Evolutionary conservation across 2,888 invertebrate species (phyloP).

Genomic region (Euclidia mi): DNA sequence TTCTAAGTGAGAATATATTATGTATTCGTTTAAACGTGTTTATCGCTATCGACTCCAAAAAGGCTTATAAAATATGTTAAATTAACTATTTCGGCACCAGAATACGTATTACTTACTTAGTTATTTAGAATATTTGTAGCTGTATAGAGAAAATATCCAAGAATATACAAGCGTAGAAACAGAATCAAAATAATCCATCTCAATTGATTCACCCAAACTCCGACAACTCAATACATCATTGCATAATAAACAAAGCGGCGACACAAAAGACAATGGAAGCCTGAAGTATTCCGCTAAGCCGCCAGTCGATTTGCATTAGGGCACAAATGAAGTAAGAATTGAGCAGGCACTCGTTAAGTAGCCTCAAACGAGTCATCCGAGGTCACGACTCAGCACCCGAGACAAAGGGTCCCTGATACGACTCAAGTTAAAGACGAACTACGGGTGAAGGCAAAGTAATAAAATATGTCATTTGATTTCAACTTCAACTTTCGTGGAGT

Average conservation of each 20-base stretch:
- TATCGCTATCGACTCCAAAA: too few species aligned
- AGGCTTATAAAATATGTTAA: too few species aligned
- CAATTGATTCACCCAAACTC: constrained; percentile 3
- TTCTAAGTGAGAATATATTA: too few species aligned
- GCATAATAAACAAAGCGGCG: constrained; percentile 34
- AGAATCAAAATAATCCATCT: neutral
- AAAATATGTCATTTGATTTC: neutral
- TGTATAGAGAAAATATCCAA: neutral
- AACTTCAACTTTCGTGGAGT: too few species aligned
- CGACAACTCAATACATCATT: constrained; percentile 37
- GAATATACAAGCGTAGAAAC: constrained; percentile 5
- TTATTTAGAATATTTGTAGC: neutral
- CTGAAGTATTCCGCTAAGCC: constrained; percentile 53
- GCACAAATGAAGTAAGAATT: constrained; percentile 57
- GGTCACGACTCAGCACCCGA: constrained; percentile 56
- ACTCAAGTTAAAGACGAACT: constrained; percentile 32
- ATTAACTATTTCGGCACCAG: too few species aligned
- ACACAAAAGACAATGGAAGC: constrained; percentile 29
- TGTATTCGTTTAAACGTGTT: too few species aligned
- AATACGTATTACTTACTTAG: too few species aligned
- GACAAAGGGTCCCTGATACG: constrained; percentile 54
- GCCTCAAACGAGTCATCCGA: constrained; percentile 74
- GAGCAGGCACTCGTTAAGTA: constrained; percentile 67
- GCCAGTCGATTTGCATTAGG: constrained; percentile 52
- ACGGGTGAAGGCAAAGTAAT: constrained; percentile 6